Conservation (phyloP, 2,113 vertebrate genomes). For the Hiodon tergisus region DNA sequence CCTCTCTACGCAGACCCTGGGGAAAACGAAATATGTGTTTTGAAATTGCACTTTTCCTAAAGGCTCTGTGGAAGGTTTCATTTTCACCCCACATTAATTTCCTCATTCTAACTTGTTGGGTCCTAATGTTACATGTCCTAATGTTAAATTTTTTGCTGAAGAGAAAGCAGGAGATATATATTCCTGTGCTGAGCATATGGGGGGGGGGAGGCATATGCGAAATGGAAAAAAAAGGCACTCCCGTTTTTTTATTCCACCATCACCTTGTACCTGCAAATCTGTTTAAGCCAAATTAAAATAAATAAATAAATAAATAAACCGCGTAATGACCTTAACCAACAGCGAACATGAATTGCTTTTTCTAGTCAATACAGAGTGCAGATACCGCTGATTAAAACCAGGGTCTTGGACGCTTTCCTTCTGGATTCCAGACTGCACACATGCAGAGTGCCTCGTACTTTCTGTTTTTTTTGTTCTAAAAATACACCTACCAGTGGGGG, state of each 20-base stretch:
- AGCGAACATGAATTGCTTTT: slow-evolving; percentile 14
- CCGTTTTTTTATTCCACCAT: slow-evolving; percentile 1
- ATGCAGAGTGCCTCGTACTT: slow-evolving; percentile 26
- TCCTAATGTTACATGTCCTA: slow-evolving; percentile 72
- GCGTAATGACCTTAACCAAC: slow-evolving; percentile 22
- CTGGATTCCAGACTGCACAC: slow-evolving; percentile 27
- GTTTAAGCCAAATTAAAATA: slow-evolving; percentile 22
- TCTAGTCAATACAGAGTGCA: slow-evolving; percentile 19
- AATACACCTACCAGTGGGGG: slow-evolving; percentile 34
- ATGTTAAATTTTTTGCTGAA: slow-evolving; percentile 35
- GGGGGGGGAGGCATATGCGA: no score
- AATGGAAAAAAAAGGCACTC: slow-evolving; percentile 6
- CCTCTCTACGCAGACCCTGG: slow-evolving; percentile 68
- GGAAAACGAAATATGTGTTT: slow-evolving; percentile 83
- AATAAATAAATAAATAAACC: slow-evolving; percentile 17
- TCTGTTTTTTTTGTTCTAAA: slow-evolving; percentile 33
- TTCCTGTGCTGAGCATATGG: background rate
- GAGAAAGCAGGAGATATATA: slow-evolving; percentile 19
- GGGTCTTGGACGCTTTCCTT: slow-evolving; percentile 30
- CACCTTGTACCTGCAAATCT: background rate
- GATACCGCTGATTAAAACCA: slow-evolving; percentile 34
- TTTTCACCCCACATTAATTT: slow-evolving; percentile 94
- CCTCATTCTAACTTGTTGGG: slow-evolving; percentile 76
- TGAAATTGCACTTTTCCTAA: slow-evolving; percentile 91
- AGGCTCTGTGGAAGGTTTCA: slow-evolving; percentile 95